Evolutionary conservation across 2,113 vertebrate species (phyloP).

Genomic region (Stigmatopora argus): DNA sequence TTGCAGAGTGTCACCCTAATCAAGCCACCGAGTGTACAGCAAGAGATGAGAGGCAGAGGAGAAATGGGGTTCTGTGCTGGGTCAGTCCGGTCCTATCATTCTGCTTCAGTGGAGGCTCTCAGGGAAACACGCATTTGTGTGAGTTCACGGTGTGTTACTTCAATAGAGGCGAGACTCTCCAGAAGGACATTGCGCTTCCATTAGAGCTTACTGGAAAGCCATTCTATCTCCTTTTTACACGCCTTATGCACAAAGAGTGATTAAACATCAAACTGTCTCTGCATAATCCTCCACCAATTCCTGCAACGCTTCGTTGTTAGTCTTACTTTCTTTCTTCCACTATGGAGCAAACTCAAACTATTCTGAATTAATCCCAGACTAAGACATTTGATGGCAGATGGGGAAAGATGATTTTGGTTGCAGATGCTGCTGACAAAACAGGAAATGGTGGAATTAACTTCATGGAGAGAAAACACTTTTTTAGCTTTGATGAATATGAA

Average conservation of each 20-base stretch:
- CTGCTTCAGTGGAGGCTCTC: slow-evolving; percentile 43
- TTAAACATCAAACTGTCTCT: slow-evolving; percentile 58
- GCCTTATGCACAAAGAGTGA: slow-evolving; percentile 45
- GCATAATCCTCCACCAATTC: slow-evolving; percentile 43
- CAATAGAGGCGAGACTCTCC: slow-evolving; percentile 34
- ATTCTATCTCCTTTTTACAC: slow-evolving; percentile 42
- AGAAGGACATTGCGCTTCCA: slow-evolving; percentile 40
- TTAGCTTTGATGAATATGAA: slow-evolving; percentile 10
- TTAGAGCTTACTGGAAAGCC: slow-evolving; percentile 50
- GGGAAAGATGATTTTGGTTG: slow-evolving; percentile 11
- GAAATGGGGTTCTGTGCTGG: slow-evolving; percentile 29
- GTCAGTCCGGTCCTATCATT: slow-evolving; percentile 30
- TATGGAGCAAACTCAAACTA: slow-evolving; percentile 16
- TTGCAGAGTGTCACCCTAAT: slow-evolving; percentile 28
- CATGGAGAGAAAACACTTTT: slow-evolving; percentile 6
- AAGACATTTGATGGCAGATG: slow-evolving; percentile 15
- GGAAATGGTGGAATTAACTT: slow-evolving; percentile 13
- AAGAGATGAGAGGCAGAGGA: slow-evolving; percentile 8
- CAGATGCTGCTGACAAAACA: slow-evolving; percentile 17
- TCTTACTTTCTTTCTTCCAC: slow-evolving; percentile 29
- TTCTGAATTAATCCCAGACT: slow-evolving; percentile 31
- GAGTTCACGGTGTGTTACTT: slow-evolving; percentile 41
- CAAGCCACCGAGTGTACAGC: slow-evolving; percentile 1
- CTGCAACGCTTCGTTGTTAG: slow-evolving; percentile 24
- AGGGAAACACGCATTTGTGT: slow-evolving; percentile 36